Evolutionary conservation across 2,797 vertebrate genomes (phyloP), one percentile per base, ranked within the genome.

Genomic region (Manis crassicaudata): DNA sequence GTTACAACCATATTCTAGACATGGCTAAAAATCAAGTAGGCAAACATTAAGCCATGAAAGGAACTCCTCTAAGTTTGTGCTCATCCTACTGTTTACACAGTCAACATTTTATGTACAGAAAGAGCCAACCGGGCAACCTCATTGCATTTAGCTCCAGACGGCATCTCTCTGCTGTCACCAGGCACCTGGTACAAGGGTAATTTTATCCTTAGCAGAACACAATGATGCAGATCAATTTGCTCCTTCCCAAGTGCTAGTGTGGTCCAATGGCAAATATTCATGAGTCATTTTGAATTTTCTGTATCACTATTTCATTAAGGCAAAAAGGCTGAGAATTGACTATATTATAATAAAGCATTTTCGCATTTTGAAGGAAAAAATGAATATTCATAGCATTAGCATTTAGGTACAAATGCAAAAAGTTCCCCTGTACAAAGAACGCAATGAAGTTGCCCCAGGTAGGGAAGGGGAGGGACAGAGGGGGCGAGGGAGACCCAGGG

Each of bases 301-400:
- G n/a, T 46, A 27, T 82, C 77, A 54, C 73, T 37, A 16, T 63
- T 94, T 87, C 92, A 90, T 94, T 82, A 95, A 94, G 54, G 43
- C 83, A 88, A 92, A 92, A 92, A 4, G 67, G 81, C 37, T 82
- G 81, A 75, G 82, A 94, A 90, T 27, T 4, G 58, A 83, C 67
- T 56, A 18, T 40, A 40, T 72, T 80, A 52, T 50, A 89, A 92
- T 5, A 63, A 88, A 90, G 43, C 5, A 81, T 46, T 94, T 96
- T 86, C 79, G 75, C 27, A 79, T 70, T 81, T 62, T 94, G 80
- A 76, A 65, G n/a, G 68, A 85, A 52, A 50, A 93, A 77, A 92
- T 87, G 37, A 77, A 63, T 79, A 88, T 86, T 83, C 86, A 83
- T 16, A 92, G 35, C 7, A 67, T 85, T 54, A 82, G 72, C 72